These are phyloP conservation scores for Tapera naevia DNA, from an alignment of 2,797 vertebrate genomes.

Conservation along the genomic window DNA sequence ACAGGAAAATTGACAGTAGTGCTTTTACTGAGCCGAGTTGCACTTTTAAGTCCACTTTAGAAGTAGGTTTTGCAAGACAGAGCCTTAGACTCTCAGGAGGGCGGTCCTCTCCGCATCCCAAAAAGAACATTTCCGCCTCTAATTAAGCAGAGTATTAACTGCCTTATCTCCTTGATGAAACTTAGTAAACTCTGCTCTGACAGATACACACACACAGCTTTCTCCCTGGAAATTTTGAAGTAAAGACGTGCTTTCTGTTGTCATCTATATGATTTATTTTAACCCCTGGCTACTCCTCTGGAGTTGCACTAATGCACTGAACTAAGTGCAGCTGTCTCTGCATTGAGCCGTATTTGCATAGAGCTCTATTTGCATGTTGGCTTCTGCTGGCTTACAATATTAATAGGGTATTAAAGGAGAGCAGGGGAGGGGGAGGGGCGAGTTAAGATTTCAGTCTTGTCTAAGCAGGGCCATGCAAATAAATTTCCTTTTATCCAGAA, in stretches of 20 bases:
- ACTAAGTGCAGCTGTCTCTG: conserved; percentile 44
- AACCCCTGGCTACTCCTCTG: conserved; percentile 27
- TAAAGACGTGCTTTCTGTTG: conserved; percentile 21
- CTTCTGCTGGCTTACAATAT: conserved; percentile 34
- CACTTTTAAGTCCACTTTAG: conserved; percentile 1
- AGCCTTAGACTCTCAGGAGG: not conserved
- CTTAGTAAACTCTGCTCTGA: conserved; percentile 22
- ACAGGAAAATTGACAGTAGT: not conserved
- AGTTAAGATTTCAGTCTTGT: conserved; percentile 39
- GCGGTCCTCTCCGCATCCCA: not conserved
- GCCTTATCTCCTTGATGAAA: conserved; percentile 45
- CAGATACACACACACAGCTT: not conserved
- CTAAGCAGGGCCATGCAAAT: conserved; percentile 36
- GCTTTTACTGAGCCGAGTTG: not conserved
- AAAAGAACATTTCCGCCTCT: not conserved
- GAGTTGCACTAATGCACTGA: not conserved
- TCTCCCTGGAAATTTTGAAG: conserved; percentile 34
- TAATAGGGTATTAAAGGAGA: conserved; percentile 61
- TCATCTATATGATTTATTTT: conserved; percentile 37
- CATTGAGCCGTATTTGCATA: conserved; percentile 21
- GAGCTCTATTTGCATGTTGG: conserved; percentile 51
- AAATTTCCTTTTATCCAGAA: conserved; percentile 53
- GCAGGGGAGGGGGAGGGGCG: not conserved
- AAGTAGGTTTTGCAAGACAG: conserved; percentile 17
- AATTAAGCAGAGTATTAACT: conserved; percentile 39